phyloP scores from a whole-genome alignment of 35 echinoderm and acorn worm species.

The Apostichopus californicus region DNA sequence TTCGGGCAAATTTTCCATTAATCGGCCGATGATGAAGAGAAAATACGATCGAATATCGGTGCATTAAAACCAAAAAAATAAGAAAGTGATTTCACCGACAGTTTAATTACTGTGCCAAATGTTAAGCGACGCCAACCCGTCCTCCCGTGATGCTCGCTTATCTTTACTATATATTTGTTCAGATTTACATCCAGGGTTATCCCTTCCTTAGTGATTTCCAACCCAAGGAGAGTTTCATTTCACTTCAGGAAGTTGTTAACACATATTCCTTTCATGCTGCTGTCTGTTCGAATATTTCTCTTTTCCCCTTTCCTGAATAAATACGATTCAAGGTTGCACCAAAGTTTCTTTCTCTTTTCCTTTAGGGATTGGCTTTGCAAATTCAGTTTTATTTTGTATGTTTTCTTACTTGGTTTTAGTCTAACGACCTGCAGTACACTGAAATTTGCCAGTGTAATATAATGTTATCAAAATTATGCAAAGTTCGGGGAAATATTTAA shows the following conservation, averaged over 20 bases:
- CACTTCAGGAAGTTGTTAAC: neutral
- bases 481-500: too few relatives aligned
- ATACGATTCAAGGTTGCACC: neutral
- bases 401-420: too few relatives aligned
- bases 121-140: neutral
- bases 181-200: neutral
- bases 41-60: neutral
- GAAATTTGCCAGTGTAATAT: too few relatives aligned
- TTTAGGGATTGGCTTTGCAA: too few relatives aligned
- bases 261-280: neutral
- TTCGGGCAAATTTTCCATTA: too few relatives aligned
- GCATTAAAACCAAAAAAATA: neutral
- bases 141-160: neutral
- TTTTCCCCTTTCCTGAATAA: neutral
- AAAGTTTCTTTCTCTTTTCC: too few relatives aligned
- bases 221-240: neutral
- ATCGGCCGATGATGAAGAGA: neutral
- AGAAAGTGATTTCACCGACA: neutral
- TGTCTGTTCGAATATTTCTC: neutral
- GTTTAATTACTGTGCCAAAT: neutral
- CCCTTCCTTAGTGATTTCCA: neutral
- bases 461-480: too few relatives aligned
- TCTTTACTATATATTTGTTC: neutral
- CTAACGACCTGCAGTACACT: too few relatives aligned
- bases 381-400: too few relatives aligned